Base-by-base conservation (phyloP, 2,888 invertebrate genomes). In the Galerucella pusilla region DNA sequence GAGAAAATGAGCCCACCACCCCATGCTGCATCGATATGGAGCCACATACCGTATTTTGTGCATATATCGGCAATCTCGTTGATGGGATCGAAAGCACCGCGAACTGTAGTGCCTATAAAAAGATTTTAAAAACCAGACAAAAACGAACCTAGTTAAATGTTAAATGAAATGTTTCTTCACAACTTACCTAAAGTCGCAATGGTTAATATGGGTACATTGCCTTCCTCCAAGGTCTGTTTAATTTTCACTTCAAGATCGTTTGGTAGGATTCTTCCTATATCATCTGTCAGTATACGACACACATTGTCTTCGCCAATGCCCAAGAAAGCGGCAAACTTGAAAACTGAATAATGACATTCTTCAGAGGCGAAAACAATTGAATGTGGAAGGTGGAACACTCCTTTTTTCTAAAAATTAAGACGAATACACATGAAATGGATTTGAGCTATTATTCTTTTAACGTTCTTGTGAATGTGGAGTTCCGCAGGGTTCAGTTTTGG, bases 41-140 rank as follows among this genome's bases (percentile, higher is more conserved):
- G 91, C 99, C 99, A 99, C 87, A 98, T 90, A 80, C 94, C 93
- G 88, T 98, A 94, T 84, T 95, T 95, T 88, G 97, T 92, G 88
- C 98, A 98, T 86, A 99, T 94, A 87, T 98, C 97, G 0, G 98
- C 98, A 81, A 99, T 95, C 80, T 94, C 94, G 77, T 92, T 89
- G 79, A 99, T 93, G 0, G 98, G 97, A 90, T 99, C 99, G 88
- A 97, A 99, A 0, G 99, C 96, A 1, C 99, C 99, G 82, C 98
- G 91, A 70, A 99, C 99, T 0, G 99, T 99, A 0, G 99, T 98
- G 52, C 91, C 91, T 88, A 80, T 68, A 75, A 80, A 67, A 72
- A 59, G 20, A 0, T 28, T 25, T 4, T 16, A n/a, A 11, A 65
- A 65, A 73, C 20, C n/a, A 14, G 67, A 10, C 10, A 67, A 20